These are phyloP conservation scores for Calosoma granatense DNA, from an alignment of 1,140 invertebrate species.

Conservation along the genomic window DNA sequence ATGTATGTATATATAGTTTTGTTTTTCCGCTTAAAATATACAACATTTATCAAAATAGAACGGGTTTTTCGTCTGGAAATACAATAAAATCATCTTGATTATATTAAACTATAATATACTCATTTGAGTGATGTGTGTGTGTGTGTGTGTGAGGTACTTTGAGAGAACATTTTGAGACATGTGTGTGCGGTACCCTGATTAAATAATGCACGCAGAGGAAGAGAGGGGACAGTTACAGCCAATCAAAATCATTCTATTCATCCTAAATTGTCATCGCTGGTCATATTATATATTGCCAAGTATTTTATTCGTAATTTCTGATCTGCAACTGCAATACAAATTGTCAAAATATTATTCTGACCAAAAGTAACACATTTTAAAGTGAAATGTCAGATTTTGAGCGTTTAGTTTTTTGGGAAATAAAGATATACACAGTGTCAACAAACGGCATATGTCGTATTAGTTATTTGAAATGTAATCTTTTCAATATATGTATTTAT, in stretches of 20 bases:
- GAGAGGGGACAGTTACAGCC: neutral
- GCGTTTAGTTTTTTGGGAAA: too few relatives aligned
- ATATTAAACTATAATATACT: slow-evolving; percentile 3
- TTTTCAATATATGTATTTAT: too few relatives aligned
- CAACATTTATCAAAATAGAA: slow-evolving; percentile 5
- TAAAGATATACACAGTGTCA: too few relatives aligned
- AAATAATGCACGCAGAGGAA: neutral
- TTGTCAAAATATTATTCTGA: too few relatives aligned
- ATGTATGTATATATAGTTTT: too few relatives aligned
- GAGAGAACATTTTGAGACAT: neutral
- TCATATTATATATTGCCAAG: neutral
- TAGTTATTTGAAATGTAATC: too few relatives aligned
- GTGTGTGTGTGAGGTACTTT: slow-evolving; percentile 2
- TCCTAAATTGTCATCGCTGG: neutral
- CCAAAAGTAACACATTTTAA: too few relatives aligned
- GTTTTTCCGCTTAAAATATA: neutral
- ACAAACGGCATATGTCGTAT: too few relatives aligned
- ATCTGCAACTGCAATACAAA: neutral
- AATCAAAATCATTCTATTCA: neutral
- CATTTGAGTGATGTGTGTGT: neutral
- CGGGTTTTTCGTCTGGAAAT: neutral
- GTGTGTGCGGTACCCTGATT: slow-evolving; percentile 6
- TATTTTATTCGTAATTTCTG: neutral
- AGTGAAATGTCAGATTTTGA: too few relatives aligned
- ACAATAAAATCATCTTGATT: neutral